These are phyloP conservation scores for Venusia cambrica DNA, from an alignment of 2,888 invertebrate genomes.

Conservation along the genomic window DNA sequence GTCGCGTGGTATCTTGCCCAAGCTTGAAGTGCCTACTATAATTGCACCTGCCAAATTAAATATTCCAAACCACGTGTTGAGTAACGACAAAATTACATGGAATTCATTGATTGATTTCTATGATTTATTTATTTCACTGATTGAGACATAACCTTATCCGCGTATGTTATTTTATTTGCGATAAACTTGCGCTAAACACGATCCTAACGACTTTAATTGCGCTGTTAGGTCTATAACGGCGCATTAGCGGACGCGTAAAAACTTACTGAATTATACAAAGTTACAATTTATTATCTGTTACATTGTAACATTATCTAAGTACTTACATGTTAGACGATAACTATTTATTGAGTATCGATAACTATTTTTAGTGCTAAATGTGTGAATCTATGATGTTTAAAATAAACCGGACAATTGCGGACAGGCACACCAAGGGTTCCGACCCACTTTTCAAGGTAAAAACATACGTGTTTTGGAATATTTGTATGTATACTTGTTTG, in stretches of 20 bases:
- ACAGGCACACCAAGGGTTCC: no score
- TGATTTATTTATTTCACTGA: constrained; percentile 27
- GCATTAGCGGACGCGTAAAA: constrained; percentile 23
- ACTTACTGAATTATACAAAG: constrained; percentile 20
- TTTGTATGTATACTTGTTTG: no score
- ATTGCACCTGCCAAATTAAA: not conserved
- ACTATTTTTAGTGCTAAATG: no score
- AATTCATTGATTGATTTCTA: constrained; percentile 16
- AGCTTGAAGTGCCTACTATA: no score
- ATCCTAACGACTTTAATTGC: constrained; percentile 15
- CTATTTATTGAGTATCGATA: no score
- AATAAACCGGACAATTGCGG: no score
- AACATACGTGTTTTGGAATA: no score
- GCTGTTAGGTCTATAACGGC: constrained; percentile 21
- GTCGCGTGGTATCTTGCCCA: no score
- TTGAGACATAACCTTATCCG: constrained; percentile 30
- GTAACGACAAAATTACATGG: constrained; percentile 18
- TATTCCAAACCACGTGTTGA: constrained; percentile 22
- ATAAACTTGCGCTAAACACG: constrained; percentile 4
- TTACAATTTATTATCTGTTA: constrained; percentile 17
- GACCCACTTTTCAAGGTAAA: no score
- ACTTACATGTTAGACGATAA: no score
- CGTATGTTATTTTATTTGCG: constrained; percentile 17
- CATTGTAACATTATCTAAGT: constrained; percentile 7
- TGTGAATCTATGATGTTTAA: no score